Evolutionary conservation across 2,888 invertebrate species (phyloP), one percentile per base, ranked within the genome.

Genomic region (Aplocera efformata): DNA sequence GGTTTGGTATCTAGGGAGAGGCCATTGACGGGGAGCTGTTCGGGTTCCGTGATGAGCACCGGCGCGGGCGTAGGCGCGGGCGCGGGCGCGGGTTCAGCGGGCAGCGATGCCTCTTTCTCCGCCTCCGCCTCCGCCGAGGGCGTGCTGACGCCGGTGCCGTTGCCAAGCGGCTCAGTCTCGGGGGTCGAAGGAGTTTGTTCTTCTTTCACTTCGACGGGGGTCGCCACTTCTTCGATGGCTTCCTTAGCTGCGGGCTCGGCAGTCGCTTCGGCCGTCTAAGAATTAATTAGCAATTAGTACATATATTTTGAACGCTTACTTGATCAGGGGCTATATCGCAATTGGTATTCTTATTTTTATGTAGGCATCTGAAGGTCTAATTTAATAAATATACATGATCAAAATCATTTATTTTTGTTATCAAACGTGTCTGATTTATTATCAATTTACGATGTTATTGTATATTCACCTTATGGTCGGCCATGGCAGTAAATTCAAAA

Each of bases 131-230:
- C 23, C 13, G 48, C 32, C 24, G 80, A 25, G 83, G 78, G 37
- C 29, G 44, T 13, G 28, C 40, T 40, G 25, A 11, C 32, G 56
- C 72, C 78, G 60, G 77, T 83, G 50, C 88, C 89, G 49, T 88
- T 86, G 38, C 85, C 81, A 33, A 89, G 72, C 13, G 83, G 82
- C 69, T 88, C 83, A 23, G 88, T 86, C 11, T 85, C 80, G 32
- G 90, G 90, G 4, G 89, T 88, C 48, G 88, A 88, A 1, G 86
- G 84, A 1, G 83, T 78, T 56, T 84, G 82, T 46, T 81, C 85
- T 17, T 83, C 81, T 50, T 79, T 78, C 28, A 50, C 53, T 56
- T 83, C 85, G 9, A 57, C 35, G 13, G 31, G 13, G 1, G 26
- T 25, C 1, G 17, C 13, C 3, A 32, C 35, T 22, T 35, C 39